Base-by-base conservation (phyloP, 2,888 invertebrate genomes). In the Ochlodes sylvanus region DNA sequence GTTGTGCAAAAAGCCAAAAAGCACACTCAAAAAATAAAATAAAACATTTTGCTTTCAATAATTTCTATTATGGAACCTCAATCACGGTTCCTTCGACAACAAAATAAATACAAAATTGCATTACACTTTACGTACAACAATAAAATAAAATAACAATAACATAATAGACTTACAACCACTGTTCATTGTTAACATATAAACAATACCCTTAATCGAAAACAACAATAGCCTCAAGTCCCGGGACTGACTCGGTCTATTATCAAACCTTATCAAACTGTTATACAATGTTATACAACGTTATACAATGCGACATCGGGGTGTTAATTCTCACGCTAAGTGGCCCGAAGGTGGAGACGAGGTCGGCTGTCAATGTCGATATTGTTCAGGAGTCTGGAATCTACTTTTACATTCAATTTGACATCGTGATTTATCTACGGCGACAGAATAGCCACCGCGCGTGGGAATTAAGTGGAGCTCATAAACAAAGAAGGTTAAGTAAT, bases 311-410 rank as follows among this genome's bases (percentile, higher is more conserved):
- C 62, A 52, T 42, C 55, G 21, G n/a, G 44, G 54, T 57, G 32
- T 50, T 52, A 65, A 58, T 65, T 65, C 65, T 65, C 65, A 65
- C 65, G 64, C 21, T 64, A 65, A 52, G 21, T 27, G 65, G 6
- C 19, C 38, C 38, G 56, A 63, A 64, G 64, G 64, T 32, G 47
- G 19, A 19, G 10, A 41, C 69, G 62, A 66, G 65, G 42, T 57
- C 42, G 58, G 19, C 50, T 67, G 63, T 42, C 70, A 70, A 70
- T 68, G 68, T 62, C 70, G 57, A 70, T 64, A 63, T 70, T 68
- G 61, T 68, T 68, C n/a, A 44, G 60, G 61, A 55, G n/a, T 50
- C 19, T 21, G 19, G 52, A 21, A 52, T 21, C 52, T 52, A 52
- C 19, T 19, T 47, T 50, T 61, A 38, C 34, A n/a, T 50, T 50